Evolutionary conservation across 2,797 vertebrate species (phyloP).

Genomic region (Chelonia mydas): DNA sequence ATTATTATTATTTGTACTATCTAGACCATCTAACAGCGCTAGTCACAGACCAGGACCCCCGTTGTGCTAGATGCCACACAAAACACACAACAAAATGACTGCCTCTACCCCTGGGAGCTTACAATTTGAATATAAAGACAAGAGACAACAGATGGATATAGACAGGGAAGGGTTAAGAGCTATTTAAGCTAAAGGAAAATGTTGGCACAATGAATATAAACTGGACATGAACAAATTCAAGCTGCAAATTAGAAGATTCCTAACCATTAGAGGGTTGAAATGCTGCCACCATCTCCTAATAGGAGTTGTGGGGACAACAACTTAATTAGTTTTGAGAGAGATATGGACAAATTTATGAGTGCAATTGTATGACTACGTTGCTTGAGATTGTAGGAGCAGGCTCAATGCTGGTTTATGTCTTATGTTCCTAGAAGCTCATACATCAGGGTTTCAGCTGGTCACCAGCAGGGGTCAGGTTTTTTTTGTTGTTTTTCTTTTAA

Average conservation of each 20-base stretch:
- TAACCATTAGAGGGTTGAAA: not conserved
- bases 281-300: not conserved
- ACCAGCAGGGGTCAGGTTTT: not conserved
- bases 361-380: not conserved
- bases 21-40: not conserved
- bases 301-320: not conserved
- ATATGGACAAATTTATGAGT: not conserved
- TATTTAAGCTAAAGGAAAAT: not conserved
- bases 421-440: not conserved
- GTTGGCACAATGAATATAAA: not conserved
- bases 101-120: not conserved
- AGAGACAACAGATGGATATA: rapidly evolving
- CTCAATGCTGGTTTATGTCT: not conserved
- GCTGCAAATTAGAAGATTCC: not conserved
- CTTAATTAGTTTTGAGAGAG: not conserved
- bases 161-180: not conserved
- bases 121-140: not conserved
- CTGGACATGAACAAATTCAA: not conserved
- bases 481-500: not conserved
- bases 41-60: not conserved
- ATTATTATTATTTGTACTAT: not conserved
- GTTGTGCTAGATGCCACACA: not conserved
- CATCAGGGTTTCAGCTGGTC: not conserved
- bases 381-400: not conserved
- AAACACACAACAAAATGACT: not conserved